Evolutionary conservation across 2,113 vertebrate species (phyloP).

Genomic region (Pluvialis apricaria): DNA sequence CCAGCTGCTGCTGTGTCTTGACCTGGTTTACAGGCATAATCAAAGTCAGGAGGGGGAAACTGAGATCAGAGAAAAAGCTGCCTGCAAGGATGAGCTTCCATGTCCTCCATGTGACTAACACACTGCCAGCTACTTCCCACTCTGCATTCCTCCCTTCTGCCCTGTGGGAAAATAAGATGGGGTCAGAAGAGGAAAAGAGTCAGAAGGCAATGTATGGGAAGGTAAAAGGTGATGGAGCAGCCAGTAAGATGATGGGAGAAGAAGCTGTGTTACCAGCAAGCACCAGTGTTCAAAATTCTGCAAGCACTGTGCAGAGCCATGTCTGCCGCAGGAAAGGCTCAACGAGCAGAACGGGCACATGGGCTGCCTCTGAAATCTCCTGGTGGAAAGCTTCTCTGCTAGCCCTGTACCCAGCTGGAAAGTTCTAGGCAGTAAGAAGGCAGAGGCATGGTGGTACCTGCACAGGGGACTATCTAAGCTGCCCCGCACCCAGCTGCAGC

Average conservation of each 20-base stretch:
- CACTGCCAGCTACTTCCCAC: not conserved
- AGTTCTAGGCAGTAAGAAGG: not conserved
- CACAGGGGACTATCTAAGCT: not conserved
- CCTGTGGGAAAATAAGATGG: not conserved
- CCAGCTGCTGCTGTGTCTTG: not conserved
- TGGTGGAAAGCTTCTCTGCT: not conserved
- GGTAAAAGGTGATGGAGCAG: not conserved
- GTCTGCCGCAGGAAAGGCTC: not conserved
- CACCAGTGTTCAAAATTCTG: not conserved
- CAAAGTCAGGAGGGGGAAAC: not conserved
- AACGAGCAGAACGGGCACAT: rapidly evolving
- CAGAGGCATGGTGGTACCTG: not conserved
- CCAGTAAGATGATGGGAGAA: not conserved
- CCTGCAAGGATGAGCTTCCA: not conserved
- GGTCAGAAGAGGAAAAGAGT: not conserved
- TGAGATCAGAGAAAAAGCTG: not conserved
- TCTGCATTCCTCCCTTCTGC: not conserved
- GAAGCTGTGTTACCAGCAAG: not conserved
- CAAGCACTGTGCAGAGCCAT: not conserved
- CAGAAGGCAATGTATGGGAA: not conserved
- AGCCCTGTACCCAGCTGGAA: not conserved
- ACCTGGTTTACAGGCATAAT: not conserved
- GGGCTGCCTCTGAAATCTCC: not conserved
- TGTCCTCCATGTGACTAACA: not conserved
- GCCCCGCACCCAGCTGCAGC: not conserved